Evolutionary conservation across 2,797 vertebrate genomes (phyloP).

Genomic region (Tarsius wallacei): DNA sequence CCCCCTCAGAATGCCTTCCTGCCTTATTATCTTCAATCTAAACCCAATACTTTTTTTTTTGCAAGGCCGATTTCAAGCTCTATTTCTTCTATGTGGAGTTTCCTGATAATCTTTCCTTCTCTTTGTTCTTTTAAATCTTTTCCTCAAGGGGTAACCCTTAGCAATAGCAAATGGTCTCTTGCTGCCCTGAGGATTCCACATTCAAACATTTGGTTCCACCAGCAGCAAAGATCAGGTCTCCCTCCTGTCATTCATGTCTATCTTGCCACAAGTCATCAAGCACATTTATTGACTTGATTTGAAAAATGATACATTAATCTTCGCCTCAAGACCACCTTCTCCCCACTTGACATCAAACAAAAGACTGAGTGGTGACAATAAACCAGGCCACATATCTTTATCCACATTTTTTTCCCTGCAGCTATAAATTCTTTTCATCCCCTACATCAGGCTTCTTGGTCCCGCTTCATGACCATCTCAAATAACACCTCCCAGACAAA

Average conservation of each 20-base stretch:
- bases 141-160: not conserved
- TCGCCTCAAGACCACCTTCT: not conserved
- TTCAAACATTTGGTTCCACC: not conserved
- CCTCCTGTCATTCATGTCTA: not conserved
- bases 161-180: not conserved
- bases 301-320: not conserved
- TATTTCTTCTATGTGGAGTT: not conserved
- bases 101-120: not conserved
- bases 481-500: not conserved
- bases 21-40: not conserved
- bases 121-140: not conserved
- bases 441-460: accelerated
- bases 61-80: not conserved
- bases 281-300: not conserved
- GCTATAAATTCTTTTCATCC: not conserved
- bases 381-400: not conserved
- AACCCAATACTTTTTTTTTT: not conserved
- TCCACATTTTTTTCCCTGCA: not conserved
- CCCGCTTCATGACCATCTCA: not conserved
- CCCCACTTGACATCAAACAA: not conserved
- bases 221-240: not conserved
- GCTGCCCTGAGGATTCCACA: not conserved
- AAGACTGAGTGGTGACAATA: not conserved
- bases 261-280: not conserved
- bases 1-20: not conserved